Conservation (phyloP, 53 echinoderm and acorn worm genomes). For the Zoroaster sp. region DNA sequence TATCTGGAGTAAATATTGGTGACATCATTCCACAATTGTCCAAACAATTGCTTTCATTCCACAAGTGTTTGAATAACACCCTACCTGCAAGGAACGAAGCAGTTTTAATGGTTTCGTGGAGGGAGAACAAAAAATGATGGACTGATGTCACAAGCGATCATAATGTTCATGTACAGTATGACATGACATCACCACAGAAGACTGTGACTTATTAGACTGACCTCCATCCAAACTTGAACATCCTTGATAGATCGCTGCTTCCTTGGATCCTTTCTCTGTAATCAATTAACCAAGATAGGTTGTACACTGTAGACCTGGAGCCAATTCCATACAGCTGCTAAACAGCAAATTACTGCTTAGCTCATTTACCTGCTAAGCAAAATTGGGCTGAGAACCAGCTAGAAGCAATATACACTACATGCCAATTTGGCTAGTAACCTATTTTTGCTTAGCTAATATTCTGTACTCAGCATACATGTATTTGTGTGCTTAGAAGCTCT, state of each 20-base stretch:
- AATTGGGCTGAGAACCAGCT: too few relatives aligned
- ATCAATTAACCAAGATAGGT: background rate
- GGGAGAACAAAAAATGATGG: background rate
- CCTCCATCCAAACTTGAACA: background rate
- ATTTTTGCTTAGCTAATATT: too few relatives aligned
- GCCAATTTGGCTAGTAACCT: too few relatives aligned
- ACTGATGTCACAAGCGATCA: background rate
- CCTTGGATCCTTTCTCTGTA: background rate
- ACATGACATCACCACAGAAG: conserved; percentile 19
- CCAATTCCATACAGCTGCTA: too few relatives aligned
- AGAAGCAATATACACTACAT: too few relatives aligned
- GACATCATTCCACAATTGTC: too few relatives aligned
- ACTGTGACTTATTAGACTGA: background rate
- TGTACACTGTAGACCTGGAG: too few relatives aligned
- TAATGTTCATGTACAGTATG: too few relatives aligned
- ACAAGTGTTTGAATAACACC: background rate
- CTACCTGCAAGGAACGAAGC: background rate
- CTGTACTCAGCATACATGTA: background rate
- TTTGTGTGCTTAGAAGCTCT: background rate
- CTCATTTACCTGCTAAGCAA: background rate
- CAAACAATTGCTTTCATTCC: background rate
- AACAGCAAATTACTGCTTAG: background rate
- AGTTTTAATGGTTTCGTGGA: background rate
- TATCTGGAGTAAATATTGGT: too few relatives aligned
- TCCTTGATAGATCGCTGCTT: background rate